Base-by-base conservation (phyloP, 1,140 invertebrate species). In the Leguminivora glycinivorella region DNA sequence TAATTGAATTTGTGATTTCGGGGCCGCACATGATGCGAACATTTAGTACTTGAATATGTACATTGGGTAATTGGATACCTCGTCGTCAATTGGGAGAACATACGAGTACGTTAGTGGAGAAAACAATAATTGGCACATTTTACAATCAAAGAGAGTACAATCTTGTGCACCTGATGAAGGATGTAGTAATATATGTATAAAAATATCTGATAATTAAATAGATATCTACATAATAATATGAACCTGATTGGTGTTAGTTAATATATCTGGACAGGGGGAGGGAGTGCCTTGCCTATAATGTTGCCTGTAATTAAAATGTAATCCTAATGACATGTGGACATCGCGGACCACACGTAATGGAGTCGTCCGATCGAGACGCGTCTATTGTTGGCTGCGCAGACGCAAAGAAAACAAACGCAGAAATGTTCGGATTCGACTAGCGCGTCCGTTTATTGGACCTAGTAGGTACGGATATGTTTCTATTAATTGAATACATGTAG, bases 361-460 rank as follows among this genome's bases (percentile, higher is more conserved):
- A 52, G 47, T 52, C 47, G 19, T 52, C 47, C 19, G 47, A 52
- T 52, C 7, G 47, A 52, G 47, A 52, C 7, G 47, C 47, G 19
- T 52, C 47, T 52, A 52, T 52, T 52, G 47, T 52, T 52, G 47
- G 47, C 47, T 52, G 47, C n/a, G 47, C 47, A 52, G 47, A 52
- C 47, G 47, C 47, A 52, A 52, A 52, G 17, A 52, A 52, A 52
- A 52, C 47, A 52, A 52, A 52, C 19, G 9, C 47, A 22, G 47
- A 52, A 19, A 52, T 52, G 47, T 52, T 52, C 22, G 10, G 47
- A 52, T 22, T 52, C 19, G 12, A 40, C 4, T 40, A 52, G 19
- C 47, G 47, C 47, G 47, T 52, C 9, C 4, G 47, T n/a, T 52
- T 52, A 52, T 52, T 52, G 22, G 19, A 19, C 47, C 47, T 52